Base-by-base conservation (phyloP, 2,888 invertebrate genomes). In the Allophyes oxyacanthae region DNA sequence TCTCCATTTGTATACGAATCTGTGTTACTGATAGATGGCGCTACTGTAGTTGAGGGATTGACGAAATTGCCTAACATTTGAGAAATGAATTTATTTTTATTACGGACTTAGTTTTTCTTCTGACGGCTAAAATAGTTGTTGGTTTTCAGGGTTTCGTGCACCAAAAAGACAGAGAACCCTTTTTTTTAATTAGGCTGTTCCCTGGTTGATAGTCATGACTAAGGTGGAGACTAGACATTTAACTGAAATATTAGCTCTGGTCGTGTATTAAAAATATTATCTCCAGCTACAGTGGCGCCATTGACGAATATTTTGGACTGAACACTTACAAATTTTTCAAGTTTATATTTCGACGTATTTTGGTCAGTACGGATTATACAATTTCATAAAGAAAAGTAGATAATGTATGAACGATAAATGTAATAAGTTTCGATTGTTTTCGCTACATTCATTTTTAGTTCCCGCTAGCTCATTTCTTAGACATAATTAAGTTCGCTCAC, bases 381-480 rank as follows among this genome's bases (percentile, higher is more conserved):
- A 8, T 33, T 48, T 55, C 33, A 37, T 52, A 45, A 42, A 14
- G 37, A 50, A 59, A 36, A 63, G 34, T 45, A 50, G 51, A 38
- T 48, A 34, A 30, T 40, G 26, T 70, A 32, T 71, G 48, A 52
- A 71, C 30, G 41, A 32, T 43, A 33, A 32, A 37, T 34, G 2
- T 13, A 20, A 15, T 50, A 50, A 50, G 56, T 37, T 46, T 28
- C 8, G 37, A 52, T 54, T 50, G 32, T 44, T 48, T 70, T 49
- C 36, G 6, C 45, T 45, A 53, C 44, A 48, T 64, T 52, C 43
- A 60, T 64, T 34, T 15, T 71, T 66, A 72, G 68, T 66, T 68
- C 60, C 58, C 62, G 64, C 67, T 78, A 70, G 70, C 52, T 71
- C 66, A 66, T 64, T 51, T 44, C 38, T 43, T 64, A 65, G 15